Conservation (phyloP, 2,888 invertebrate genomes). For the Melipona beecheii region DNA sequence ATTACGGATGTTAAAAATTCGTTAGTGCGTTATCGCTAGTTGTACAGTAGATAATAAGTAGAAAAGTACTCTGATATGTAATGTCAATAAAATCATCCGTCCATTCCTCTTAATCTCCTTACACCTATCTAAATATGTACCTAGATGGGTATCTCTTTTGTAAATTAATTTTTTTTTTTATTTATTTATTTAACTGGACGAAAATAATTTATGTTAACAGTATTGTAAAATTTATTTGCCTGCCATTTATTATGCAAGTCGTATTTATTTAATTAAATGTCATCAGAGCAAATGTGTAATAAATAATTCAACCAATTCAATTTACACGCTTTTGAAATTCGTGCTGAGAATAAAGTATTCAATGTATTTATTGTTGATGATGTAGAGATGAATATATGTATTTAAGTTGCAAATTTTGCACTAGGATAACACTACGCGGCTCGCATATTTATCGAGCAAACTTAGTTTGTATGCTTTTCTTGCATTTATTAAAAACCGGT, state of each 20-base stretch:
- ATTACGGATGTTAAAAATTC: slow-evolving; percentile 24
- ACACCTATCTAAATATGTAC: slow-evolving; percentile 11
- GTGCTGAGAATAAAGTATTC: background rate
- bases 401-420: slow-evolving; percentile 42
- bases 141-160: slow-evolving; percentile 32
- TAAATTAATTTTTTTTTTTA: background rate
- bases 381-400: slow-evolving; percentile 12
- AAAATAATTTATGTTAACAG: background rate
- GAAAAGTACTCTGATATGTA: slow-evolving; percentile 53
- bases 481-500: slow-evolving; percentile 41
- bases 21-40: slow-evolving; percentile 44
- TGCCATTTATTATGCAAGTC: background rate
- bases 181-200: background rate
- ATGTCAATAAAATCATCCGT: slow-evolving; percentile 71
- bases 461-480: slow-evolving; percentile 10
- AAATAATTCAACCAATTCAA: background rate
- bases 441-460: slow-evolving; percentile 18
- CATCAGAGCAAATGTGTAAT: slow-evolving; percentile 1
- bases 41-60: slow-evolving; percentile 55
- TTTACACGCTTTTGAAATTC: background rate
- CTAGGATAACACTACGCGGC: background rate
- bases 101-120: slow-evolving; percentile 48
- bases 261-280: slow-evolving; percentile 14
- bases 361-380: background rate
- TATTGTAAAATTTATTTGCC: background rate